Evolutionary conservation across 2,797 vertebrate species (phyloP), one percentile per base, ranked within the genome.

Genomic region (Acanthiza pusilla): DNA sequence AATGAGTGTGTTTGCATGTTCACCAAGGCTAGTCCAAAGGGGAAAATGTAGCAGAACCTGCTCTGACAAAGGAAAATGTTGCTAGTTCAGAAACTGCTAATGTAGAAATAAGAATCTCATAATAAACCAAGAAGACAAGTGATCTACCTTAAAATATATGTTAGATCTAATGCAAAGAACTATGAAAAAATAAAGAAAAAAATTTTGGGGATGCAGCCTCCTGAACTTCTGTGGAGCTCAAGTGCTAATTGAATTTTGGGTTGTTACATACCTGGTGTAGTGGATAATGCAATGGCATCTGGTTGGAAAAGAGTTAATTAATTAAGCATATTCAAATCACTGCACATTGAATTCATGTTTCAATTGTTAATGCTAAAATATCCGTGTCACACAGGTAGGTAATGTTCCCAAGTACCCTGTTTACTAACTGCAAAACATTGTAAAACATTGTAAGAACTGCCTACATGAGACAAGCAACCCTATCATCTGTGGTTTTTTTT

Each of bases 191-290:
- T 2, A 42, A 54, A 13, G 4, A 27, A 29, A 66, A 47, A 11
- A 9, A 11, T 1, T 13, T 21, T 1, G 5, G 51, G 32, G 32
- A 18, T 3, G 1, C 17, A 34, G 13, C 55, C 14, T 66, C 43
- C 20, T 32, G 45, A 65, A 60, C 8, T 63, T 61, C 25, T 16
- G 40, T 0, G 3, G 21, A 47, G 13, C 25, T 58, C 36, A 47
- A 32, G 16, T 19, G 13, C 8, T 21, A 2, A 14, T 1, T 42
- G 16, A 62, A 62, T 67, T 85, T 81, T 47, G 21, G 5, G 7
- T 54, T 84, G 20, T 27, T 1, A 0, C 30, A 30, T 12, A 30
- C 10, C 14, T 60, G 20, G 4, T 70, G 20, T 34, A n/a, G 42
- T 57, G 61, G 30, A 29, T 21, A 21, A 25, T 1, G 2, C 22